Base-by-base conservation (phyloP, 2,113 vertebrate species). In the Psittacula cyanocephala region DNA sequence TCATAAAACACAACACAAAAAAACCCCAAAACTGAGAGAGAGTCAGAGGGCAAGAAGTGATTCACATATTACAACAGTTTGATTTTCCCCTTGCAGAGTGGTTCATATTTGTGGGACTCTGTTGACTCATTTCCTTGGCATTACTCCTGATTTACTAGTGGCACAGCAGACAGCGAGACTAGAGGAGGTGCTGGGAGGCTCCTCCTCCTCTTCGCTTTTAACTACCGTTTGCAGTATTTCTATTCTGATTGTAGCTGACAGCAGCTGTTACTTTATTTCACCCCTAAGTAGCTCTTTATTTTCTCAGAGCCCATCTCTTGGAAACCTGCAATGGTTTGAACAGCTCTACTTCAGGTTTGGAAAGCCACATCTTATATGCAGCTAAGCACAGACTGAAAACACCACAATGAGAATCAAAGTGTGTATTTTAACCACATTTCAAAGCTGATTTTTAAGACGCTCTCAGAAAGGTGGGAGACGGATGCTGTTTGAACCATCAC, bases 41-140 rank as follows among this genome's bases (percentile, higher is more conserved):
- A 44, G 49, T 25, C 49, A 15, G 67, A 76, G 71, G 75, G 67
- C 5, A 7, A 80, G 77, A 70, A 67, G 35, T 12, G 44, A 65
- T 49, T 86, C 79, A 28, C 0, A 0, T 8, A 13, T 50, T 29
- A 12, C 1, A 65, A 68, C 72, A 28, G 37, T 39, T 57, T 52
- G 57, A 25, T 69, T 88, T 82, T 76, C 71, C 49, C 84, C 52
- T 22, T 17, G 52, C 75, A 80, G 55, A 71, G 22, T 15, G 53
- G 46, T 82, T n/a, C 3, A 1, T 43, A 10, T 81, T 72, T 93
- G 74, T 82, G 79, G 76, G 79, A 65, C 79, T 86, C 88, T 6
- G 1, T 0, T 33, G 81, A 9, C 67, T 74, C 82, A 7, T 86
- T 80, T n/a, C 2, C 0, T 15, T 13, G 37, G 57, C 5, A 1